Evolutionary conservation across 1,140 invertebrate species (phyloP).

Genomic region (Drosophila gunungcola): DNA sequence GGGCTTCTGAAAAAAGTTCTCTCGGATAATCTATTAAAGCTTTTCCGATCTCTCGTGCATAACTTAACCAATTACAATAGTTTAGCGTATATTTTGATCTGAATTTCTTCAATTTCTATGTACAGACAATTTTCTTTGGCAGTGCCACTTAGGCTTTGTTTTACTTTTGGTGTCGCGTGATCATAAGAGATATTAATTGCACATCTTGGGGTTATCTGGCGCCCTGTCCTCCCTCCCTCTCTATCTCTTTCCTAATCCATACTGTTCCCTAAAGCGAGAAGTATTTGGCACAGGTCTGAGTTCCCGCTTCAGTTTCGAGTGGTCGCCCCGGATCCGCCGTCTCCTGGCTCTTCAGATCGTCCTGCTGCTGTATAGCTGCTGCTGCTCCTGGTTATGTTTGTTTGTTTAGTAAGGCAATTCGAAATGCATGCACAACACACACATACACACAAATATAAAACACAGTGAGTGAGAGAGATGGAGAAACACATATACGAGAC

Average conservation of each 20-base stretch:
- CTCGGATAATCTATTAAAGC: constrained; percentile 65
- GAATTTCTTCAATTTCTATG: constrained; percentile 12
- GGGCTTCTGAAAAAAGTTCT: constrained; percentile 24
- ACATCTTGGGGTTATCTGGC: constrained; percentile 37
- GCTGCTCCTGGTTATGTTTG: constrained; percentile 73
- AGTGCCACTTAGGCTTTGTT: constrained; percentile 38
- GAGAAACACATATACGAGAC: constrained; percentile 37
- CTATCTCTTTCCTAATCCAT: constrained; percentile 1
- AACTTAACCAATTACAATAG: constrained; percentile 32
- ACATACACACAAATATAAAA: constrained; percentile 43
- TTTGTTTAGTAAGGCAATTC: constrained; percentile 72
- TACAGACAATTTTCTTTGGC: constrained; percentile 31
- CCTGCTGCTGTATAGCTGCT: constrained; percentile 63
- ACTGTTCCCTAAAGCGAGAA: constrained; percentile 59
- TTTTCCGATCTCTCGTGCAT: constrained; percentile 45
- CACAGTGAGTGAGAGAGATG: constrained; percentile 32
- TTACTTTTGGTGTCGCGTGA: constrained; percentile 36
- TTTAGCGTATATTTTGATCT: constrained; percentile 31
- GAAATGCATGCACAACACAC: constrained; percentile 59
- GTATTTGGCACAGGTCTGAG: constrained; percentile 50
- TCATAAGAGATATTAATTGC: constrained; percentile 51
- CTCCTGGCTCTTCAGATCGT: constrained; percentile 20
- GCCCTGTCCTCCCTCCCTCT: constrained; percentile 32
- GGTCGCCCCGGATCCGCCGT: constrained; percentile 26
- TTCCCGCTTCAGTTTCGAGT: constrained; percentile 19